These are phyloP conservation scores for Diarsia dahlii DNA, from an alignment of 2,888 invertebrate species.

Conservation along the genomic window DNA sequence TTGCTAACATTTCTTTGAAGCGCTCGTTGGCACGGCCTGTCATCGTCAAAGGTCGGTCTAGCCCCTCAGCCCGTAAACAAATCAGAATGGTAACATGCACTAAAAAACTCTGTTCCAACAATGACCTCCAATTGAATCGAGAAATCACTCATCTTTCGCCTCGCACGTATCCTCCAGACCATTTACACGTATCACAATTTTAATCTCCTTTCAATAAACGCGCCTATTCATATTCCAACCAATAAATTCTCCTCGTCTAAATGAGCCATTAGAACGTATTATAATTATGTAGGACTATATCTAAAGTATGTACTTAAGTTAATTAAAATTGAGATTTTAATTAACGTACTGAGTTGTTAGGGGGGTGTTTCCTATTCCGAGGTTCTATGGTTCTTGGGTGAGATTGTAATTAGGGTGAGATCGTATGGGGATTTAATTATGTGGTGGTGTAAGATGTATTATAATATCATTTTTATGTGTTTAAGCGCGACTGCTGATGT, in stretches of 20 bases:
- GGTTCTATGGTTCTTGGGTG: slow-evolving; percentile 15
- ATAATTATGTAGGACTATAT: slow-evolving; percentile 46
- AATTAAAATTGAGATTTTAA: slow-evolving; percentile 64
- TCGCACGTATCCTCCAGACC: neutral
- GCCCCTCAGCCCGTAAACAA: too few species aligned
- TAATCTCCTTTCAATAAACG: neutral
- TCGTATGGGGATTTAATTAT: slow-evolving; percentile 3
- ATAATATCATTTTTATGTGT: neutral
- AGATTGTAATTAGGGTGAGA: slow-evolving; percentile 25
- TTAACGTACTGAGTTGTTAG: slow-evolving; percentile 39
- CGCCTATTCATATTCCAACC: neutral
- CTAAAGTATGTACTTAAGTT: slow-evolving; percentile 49
- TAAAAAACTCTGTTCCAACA: neutral
- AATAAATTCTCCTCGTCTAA: slow-evolving; percentile 15
- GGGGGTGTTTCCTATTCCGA: neutral
- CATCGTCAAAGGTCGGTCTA: too few species aligned
- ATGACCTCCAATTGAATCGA: neutral
- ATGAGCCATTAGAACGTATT: slow-evolving; percentile 29
- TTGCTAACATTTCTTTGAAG: too few species aligned
- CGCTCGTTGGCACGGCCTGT: too few species aligned
- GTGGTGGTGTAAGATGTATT: neutral
- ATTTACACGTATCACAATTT: neutral
- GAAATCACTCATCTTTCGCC: neutral
- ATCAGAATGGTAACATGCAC: too few species aligned
- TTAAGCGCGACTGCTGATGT: neutral